These are phyloP conservation scores for Hylomyscus alleni DNA, from an alignment of 2,797 vertebrate species.

Conservation along the genomic window DNA sequence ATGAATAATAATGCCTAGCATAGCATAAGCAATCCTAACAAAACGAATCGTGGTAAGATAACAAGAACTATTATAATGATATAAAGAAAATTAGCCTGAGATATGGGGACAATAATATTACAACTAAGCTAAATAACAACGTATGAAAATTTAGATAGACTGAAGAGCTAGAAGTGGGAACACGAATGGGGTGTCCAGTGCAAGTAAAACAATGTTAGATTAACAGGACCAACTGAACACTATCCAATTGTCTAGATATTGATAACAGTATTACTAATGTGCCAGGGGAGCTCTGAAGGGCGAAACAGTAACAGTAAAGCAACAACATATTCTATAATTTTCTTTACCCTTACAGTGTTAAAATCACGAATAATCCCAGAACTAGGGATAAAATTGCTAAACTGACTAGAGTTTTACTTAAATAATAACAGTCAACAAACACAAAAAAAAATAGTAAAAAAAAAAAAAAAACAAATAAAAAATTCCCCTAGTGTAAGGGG, in stretches of 20 bases:
- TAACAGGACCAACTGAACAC: not conserved
- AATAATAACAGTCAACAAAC: constrained; percentile 48
- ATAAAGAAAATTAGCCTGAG: constrained; percentile 22
- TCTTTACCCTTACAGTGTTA: constrained; percentile 31
- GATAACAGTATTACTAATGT: not conserved
- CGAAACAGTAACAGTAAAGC: constrained; percentile 17
- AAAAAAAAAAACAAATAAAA: not conserved
- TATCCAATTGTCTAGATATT: constrained; percentile 24
- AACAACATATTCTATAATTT: constrained; percentile 21
- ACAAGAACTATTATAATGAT: not conserved
- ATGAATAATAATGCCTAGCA: constrained; percentile 43
- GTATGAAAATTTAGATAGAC: not conserved
- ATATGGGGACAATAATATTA: constrained; percentile 9
- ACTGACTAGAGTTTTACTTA: constrained; percentile 6
- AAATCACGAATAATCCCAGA: not conserved
- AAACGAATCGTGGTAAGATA: constrained; percentile 56
- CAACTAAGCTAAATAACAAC: constrained; percentile 2
- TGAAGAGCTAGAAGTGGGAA: not conserved
- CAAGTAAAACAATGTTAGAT: constrained; percentile 22
- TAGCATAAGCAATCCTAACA: constrained; percentile 14
- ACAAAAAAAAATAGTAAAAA: not conserved
- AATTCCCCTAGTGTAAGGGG: not conserved
- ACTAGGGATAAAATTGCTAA: constrained; percentile 29
- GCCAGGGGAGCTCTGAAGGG: not conserved
- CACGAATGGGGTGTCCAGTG: not conserved